Evolutionary conservation across 2,888 invertebrate species (phyloP).

Genomic region (Meiosimyza platycephala): DNA sequence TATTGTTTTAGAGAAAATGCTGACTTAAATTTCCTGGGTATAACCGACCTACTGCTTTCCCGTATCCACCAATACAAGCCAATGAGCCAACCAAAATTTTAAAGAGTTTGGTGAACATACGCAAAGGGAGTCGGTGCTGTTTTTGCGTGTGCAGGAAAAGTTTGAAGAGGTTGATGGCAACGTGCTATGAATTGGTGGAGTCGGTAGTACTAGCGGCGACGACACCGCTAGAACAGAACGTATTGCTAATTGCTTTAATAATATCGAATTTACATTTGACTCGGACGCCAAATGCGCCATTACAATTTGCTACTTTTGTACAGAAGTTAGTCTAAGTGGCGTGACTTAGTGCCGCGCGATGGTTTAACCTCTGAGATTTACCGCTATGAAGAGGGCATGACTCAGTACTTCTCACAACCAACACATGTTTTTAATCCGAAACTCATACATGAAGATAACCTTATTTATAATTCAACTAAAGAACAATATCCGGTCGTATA

Average conservation of each 20-base stretch:
- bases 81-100: slow-evolving; percentile 95
- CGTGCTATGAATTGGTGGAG: too few relatives aligned
- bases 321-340: slow-evolving; percentile 87
- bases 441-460: slow-evolving; percentile 83
- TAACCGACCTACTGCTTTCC: slow-evolving; percentile 94
- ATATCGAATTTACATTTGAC: too few relatives aligned
- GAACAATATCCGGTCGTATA: slow-evolving; percentile 92
- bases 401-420: slow-evolving; percentile 92
- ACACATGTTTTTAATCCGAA: slow-evolving; percentile 91
- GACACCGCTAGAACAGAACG: too few relatives aligned
- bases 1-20: slow-evolving; percentile 99
- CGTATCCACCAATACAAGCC: slow-evolving; percentile 97
- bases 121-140: too few relatives aligned
- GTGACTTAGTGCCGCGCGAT: slow-evolving; percentile 82
- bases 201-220: too few relatives aligned
- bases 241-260: too few relatives aligned
- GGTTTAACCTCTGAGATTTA: too few relatives aligned
- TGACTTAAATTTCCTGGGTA: slow-evolving; percentile 97
- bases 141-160: too few relatives aligned
- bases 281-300: slow-evolving; percentile 92
- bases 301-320: slow-evolving; percentile 94
- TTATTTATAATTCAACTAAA: slow-evolving; percentile 83
- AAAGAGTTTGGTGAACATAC: too few relatives aligned
- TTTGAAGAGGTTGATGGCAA: too few relatives aligned
- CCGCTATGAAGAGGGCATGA: slow-evolving; percentile 94